These are phyloP conservation scores for Leptinotarsa peninsularis DNA, from an alignment of 2,888 invertebrate genomes.

Conservation along the genomic window DNA sequence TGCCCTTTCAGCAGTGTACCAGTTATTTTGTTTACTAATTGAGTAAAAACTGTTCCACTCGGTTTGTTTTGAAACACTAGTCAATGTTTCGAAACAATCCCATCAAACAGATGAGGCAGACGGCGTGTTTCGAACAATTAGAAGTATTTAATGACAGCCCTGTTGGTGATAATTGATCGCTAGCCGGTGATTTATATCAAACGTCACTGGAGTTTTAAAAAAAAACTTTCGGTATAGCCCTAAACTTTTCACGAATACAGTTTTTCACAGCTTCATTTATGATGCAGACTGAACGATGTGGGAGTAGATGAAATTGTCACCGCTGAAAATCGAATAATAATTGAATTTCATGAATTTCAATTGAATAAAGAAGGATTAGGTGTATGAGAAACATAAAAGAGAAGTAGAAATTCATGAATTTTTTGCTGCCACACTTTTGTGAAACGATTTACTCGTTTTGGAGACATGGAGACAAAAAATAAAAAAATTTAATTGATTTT, in stretches of 20 bases:
- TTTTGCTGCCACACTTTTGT: too few relatives aligned
- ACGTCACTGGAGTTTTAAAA: not conserved
- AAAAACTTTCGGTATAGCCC: not conserved
- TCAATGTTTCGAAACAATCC: not conserved
- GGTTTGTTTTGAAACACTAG: not conserved
- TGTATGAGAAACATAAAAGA: too few relatives aligned
- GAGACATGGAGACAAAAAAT: too few relatives aligned
- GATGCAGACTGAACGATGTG: not conserved
- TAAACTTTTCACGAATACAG: not conserved
- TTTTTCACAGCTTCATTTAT: not conserved
- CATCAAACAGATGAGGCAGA: constrained; percentile 7
- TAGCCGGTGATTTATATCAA: constrained; percentile 8
- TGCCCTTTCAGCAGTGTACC: too few relatives aligned
- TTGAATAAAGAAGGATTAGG: too few relatives aligned
- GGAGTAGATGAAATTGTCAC: not conserved
- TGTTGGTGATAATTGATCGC: not conserved
- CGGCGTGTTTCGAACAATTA: not conserved
- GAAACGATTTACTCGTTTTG: too few relatives aligned
- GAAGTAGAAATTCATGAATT: too few relatives aligned
- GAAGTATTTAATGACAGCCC: not conserved
- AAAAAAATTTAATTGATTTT: too few relatives aligned
- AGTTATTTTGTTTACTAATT: too few relatives aligned
- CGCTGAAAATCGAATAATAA: too few relatives aligned
- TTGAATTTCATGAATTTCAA: too few relatives aligned
- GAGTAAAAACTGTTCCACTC: too few relatives aligned